These are phyloP conservation scores for Eumaeus atala DNA, from an alignment of 1,140 invertebrate species.

Conservation along the genomic window DNA sequence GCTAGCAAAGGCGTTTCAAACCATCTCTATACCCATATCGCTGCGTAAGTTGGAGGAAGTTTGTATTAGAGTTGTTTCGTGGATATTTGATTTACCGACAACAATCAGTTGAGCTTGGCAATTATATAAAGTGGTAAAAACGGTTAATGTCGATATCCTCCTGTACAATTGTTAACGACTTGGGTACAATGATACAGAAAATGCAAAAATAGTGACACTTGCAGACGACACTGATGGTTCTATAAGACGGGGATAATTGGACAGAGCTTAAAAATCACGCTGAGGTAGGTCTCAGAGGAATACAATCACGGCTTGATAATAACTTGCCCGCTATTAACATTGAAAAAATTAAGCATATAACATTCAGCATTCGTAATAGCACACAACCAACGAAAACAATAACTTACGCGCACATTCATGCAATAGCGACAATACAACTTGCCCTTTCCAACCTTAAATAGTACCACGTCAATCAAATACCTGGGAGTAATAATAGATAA, in stretches of 20 bases:
- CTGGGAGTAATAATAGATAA: too few species aligned
- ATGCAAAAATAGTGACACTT: constrained; percentile 17
- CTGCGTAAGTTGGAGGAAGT: constrained; percentile 18
- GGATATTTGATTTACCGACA: constrained; percentile 15
- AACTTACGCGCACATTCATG: too few species aligned
- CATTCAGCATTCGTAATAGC: too few species aligned
- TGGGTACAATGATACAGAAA: constrained; percentile 13
- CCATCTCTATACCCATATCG: constrained; percentile 15
- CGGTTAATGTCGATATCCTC: constrained; percentile 22
- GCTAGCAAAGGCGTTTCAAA: constrained; percentile 23
- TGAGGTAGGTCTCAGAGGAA: background rate
- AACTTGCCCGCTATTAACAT: constrained; percentile 5
- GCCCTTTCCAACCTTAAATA: too few species aligned
- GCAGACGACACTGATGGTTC: constrained; percentile 23
- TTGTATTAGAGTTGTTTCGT: constrained; percentile 17
- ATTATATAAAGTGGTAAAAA: constrained; percentile 10
- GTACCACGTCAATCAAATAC: too few species aligned
- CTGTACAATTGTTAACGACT: constrained; percentile 23
- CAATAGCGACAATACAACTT: too few species aligned
- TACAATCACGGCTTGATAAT: constrained; percentile 1
- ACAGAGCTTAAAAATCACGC: constrained; percentile 1
- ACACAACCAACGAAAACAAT: too few species aligned
- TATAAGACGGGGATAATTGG: constrained; percentile 4
- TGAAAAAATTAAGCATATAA: too few species aligned
- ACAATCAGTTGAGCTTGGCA: constrained; percentile 13